Evolutionary conservation across 2,797 vertebrate species (phyloP), one percentile per base, ranked within the genome.

Genomic region (Eptatretus atami): DNA sequence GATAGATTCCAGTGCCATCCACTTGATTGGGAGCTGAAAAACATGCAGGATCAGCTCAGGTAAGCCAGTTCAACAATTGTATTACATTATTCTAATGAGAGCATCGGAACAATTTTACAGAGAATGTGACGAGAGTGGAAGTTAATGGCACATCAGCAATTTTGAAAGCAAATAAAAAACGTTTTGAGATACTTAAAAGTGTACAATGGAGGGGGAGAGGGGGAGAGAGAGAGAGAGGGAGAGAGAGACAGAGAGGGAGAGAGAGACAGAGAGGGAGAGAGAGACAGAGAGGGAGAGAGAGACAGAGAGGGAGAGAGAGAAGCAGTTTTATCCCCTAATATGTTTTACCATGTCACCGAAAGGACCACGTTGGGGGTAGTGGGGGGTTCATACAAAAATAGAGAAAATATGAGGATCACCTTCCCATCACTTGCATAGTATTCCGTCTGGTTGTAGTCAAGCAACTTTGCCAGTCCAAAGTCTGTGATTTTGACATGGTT

Each of bases 1-100:
- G 76, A 96, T 94, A 1, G 86, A 92, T 70, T 96, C 88, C 71
- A 96, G 68, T 0, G 88, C 86, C 87, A 96, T 93, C 88, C 88
- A 96, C 71, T 96, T 96, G 68, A 95, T 90, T 52, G 87, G 88
- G 64, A 92, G 84, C 88, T 95, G 71, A 52, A 64, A 25, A 65
- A 52, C 54, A 12, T 6, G 19, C 13, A 19, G 31, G 31, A 44
- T 44, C 6, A 3, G 31, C 19, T 19, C 19, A 19, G 19, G 19
- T 19, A 19, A 19, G 19, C 19, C 19, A 19, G 19, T 19, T 19
- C 19, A 19, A 19, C 19, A 19, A 19, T 19, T 19, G 19, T 19
- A 19, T 19, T 19, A 19, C 19, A 19, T 19, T 19, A 19, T 19
- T 19, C 2, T 2, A 19, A 19, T 19, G 19, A 19, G 19, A 19